Base-by-base conservation (phyloP, 30 jellyfish, hydroid and myxozoan genomes). In the Chironex yamaguchii region DNA sequence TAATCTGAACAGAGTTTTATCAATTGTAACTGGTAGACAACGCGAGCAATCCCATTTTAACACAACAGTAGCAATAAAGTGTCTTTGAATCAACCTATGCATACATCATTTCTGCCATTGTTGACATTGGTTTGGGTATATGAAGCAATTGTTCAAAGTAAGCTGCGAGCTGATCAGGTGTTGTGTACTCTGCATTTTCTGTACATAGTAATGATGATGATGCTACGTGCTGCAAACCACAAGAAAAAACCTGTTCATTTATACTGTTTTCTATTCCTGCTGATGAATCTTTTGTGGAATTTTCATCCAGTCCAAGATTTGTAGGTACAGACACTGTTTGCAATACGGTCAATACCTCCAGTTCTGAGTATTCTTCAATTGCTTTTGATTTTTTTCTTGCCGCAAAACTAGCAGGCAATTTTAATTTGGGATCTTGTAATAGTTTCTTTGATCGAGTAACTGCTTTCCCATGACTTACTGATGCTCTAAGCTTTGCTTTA, bases 91-190 rank as follows among this genome's bases (percentile, higher is more conserved):
- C n/a, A n/a, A n/a, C n/a, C n/a, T 63, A 92, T 4, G 97, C 97
- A 87, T 93, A 93, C 98, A 93, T 93, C 98, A 93, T 93, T 69
- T 93, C 98, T 2, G 98, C 98, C 98, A 93, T 93, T 3, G 92
- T 81, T n/a, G 98, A 93, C 98, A 93, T 93, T 23, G 98, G 98
- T 63, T 89, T 93, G n/a, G 98, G 98, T n/a, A 93, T 49, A 83
- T 48, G 82, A 62, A 93, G 42, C 26, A 83, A 67, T 62, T 93
- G 96, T 33, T 88, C 98, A 76, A 93, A 52, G 54, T 93, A 93
- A 28, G 89, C 92, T 0, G 98, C 98, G 25, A 93, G 90, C 67
- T 93, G 97, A 52, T 82, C 93, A 23, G 98, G 93, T 27, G 82
- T 74, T 29, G 88, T 85, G 58, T 92, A 90, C 25, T 67, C 91